phyloP scores from a whole-genome alignment of 1,140 invertebrate species.

The Pseudomyrmex cubaensis region DNA sequence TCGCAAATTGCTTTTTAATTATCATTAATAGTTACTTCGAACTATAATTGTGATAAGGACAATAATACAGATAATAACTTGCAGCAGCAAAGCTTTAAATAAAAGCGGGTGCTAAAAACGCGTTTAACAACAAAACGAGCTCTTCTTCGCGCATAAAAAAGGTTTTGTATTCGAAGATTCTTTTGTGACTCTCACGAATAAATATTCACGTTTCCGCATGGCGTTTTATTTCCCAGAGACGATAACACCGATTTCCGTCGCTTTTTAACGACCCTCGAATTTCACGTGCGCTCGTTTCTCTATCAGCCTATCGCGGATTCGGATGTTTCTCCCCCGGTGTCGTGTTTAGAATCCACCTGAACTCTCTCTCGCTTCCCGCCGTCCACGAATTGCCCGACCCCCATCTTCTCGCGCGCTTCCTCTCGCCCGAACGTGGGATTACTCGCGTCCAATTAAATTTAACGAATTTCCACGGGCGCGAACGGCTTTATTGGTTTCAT shows the following conservation, averaged over 20 bases:
- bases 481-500: slow-evolving; percentile 84
- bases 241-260: not conserved
- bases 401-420: slow-evolving; percentile 2
- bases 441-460: slow-evolving; percentile 84
- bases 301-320: slow-evolving; percentile 26
- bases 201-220: slow-evolving; percentile 15
- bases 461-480: slow-evolving; percentile 79
- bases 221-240: slow-evolving; percentile 14
- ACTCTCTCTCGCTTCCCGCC: too few relatives aligned
- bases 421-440: slow-evolving; percentile 71
- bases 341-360: slow-evolving; percentile 33
- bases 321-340: slow-evolving; percentile 10
- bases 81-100: too few relatives aligned
- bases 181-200: not conserved
- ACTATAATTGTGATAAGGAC: not conserved
- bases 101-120: too few relatives aligned
- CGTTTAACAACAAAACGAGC: too few relatives aligned
- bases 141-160: too few relatives aligned
- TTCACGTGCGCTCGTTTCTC: slow-evolving; percentile 26
- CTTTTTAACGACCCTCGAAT: slow-evolving; percentile 60
- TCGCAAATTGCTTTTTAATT: too few relatives aligned
- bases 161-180: not conserved
- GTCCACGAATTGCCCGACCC: not conserved
- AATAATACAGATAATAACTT: too few relatives aligned
- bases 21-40: not conserved